Evolutionary conservation across 1,140 invertebrate genomes (phyloP), one percentile per base, ranked within the genome.

Genomic region (Drosophila ercepeae): DNA sequence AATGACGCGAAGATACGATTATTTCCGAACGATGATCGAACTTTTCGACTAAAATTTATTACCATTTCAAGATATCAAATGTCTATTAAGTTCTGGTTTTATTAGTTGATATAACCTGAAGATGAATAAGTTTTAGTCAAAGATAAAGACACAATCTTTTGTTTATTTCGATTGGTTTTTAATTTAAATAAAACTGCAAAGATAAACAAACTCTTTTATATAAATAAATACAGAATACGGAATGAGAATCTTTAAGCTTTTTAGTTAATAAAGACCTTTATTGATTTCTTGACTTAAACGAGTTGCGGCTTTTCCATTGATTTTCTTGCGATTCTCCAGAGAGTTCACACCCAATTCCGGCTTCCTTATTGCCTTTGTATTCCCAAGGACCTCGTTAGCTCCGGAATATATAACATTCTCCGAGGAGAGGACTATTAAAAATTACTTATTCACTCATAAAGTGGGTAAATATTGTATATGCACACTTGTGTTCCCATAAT

Each of bases 1-100:
- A 59, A 71, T 44, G 67, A 36, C 27, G 27, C 14, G 27, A 46
- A 53, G 69, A 72, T 72, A 72, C 6, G 16, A 6, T n/a, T 21
- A 21, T 21, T 21, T 1, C 36, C 25, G 25, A 1, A 36, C 9
- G 34, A 6, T 65, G 13, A 60, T 42, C 16, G 57, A 49, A 23
- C 65, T 39, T 59, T 48, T 23, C 4, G 18, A 14, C 21, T 51
- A 53, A 52, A 34, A 61, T 72, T 72, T 61, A 61, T 61, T 18
- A 34, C 55, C 50, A 53, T 44, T 36, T 8, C 0, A 53, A 67
- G 39, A 67, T 53, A 65, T 65, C 36, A 7, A 58, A n/a, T 4
- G 36, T 11, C 45, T 42, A 67, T 65, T 32, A 64, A 53, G n/a
- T 8, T 6, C 13, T 52, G 34, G 34, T 65, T 61, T 18, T 11